Percentiles rank a stretch among this genome's conserved stretches.
phyloP scores from a whole-genome alignment of 2,888 invertebrate species.

The Ophion ellenae region DNA sequence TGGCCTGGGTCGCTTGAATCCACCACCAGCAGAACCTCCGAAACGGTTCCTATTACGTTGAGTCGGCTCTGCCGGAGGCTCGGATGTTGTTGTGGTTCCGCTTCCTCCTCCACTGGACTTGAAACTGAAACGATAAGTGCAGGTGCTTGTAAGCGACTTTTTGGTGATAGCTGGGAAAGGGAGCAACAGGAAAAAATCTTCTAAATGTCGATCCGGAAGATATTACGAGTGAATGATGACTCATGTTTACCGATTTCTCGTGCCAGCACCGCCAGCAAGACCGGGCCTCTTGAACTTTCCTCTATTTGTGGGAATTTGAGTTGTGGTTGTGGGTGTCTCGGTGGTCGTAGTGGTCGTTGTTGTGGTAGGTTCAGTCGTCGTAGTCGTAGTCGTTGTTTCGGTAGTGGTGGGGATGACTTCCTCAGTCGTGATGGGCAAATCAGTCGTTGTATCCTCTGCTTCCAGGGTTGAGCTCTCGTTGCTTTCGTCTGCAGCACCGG shows the following conservation, averaged over 20 bases:
- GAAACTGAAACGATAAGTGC: conserved; percentile 70
- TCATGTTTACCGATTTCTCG: conserved; percentile 73
- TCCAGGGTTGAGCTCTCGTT: conserved; percentile 84
- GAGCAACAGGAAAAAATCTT: neutral
- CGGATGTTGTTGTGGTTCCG: conserved; percentile 75
- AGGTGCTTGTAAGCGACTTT: neutral
- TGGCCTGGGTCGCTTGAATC: conserved; percentile 79
- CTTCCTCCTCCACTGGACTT: conserved; percentile 74
- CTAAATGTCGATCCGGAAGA: neutral
- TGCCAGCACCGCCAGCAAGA: conserved; percentile 65
- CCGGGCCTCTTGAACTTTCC: conserved; percentile 77
- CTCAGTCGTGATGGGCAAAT: conserved; percentile 83
- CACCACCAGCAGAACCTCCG: conserved; percentile 71
- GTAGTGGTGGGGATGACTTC: conserved; percentile 82
- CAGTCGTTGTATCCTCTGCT: conserved; percentile 81
- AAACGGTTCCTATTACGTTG: conserved; percentile 77
- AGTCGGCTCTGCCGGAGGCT: conserved; percentile 72
- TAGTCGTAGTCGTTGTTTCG: conserved; percentile 82
- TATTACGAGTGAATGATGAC: neutral
- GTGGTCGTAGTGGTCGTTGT: conserved; percentile 85
- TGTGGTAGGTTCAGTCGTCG: conserved; percentile 83
- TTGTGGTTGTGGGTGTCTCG: conserved; percentile 75
- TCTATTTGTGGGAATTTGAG: conserved; percentile 77
- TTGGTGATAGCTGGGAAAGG: neutral
- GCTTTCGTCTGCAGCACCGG: conserved; percentile 86